Percentiles rank a stretch among this genome's conserved stretches.
These are phyloP conservation scores for Aphelinus atriplicis DNA, from an alignment of 1,140 invertebrate genomes.

Conservation along the genomic window DNA sequence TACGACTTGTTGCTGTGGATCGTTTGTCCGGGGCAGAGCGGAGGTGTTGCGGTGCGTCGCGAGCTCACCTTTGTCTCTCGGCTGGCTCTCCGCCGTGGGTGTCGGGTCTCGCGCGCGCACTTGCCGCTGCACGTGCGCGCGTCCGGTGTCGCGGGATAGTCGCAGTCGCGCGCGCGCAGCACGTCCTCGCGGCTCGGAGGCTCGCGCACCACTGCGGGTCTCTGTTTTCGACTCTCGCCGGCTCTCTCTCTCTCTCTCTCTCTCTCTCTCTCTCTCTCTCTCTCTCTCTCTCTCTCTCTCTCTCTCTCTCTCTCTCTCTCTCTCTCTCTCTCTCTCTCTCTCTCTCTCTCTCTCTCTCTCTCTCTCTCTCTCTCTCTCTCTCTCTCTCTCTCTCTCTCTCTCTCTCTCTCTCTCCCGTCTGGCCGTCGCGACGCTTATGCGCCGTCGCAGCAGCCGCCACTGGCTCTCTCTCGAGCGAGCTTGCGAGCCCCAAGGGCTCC, in stretches of 20 bases:
- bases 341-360: background rate
- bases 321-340: background rate
- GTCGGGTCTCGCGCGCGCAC: too few relatives aligned
- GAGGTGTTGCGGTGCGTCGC: too few relatives aligned
- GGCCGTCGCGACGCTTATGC: background rate
- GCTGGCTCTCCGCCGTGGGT: too few relatives aligned
- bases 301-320: background rate
- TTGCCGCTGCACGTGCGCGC: too few relatives aligned
- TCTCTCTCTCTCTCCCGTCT: too few relatives aligned
- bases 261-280: too few relatives aligned
- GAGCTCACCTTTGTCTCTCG: too few relatives aligned
- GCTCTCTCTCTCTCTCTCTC: background rate
- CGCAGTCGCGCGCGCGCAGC: background rate
- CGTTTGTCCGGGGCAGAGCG: too few relatives aligned
- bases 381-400: background rate
- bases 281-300: too few relatives aligned
- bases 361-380: background rate
- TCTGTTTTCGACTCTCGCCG: slow-evolving; percentile 47
- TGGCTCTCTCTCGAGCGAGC: background rate
- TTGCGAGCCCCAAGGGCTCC: background rate
- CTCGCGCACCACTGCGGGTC: slow-evolving; percentile 57
- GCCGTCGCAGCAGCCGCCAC: background rate
- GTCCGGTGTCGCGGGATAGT: too few relatives aligned
- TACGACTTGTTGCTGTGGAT: too few relatives aligned
- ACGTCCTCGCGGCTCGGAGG: slow-evolving; percentile 57